Conservation (phyloP, 1,140 invertebrate genomes). For the Drosophila lacertosa region DNA sequence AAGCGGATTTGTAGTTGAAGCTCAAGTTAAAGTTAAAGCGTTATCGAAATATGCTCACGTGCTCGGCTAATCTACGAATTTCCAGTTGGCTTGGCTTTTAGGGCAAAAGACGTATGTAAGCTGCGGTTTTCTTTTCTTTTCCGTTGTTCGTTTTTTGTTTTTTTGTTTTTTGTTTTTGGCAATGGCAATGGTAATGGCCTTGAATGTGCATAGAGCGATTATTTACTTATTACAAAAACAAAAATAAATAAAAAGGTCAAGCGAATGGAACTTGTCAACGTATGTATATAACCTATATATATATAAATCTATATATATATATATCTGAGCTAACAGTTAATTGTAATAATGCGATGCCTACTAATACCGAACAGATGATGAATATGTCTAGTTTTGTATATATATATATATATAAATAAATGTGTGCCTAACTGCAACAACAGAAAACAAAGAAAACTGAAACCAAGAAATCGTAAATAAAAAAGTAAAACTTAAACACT, state of each 20-base stretch:
- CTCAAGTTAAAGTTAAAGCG: slow-evolving; percentile 22
- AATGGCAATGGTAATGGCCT: slow-evolving; percentile 60
- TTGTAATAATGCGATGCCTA: slow-evolving; percentile 51
- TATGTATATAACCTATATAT: neutral
- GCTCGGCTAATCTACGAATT: slow-evolving; percentile 68
- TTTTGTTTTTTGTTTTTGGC: slow-evolving; percentile 45
- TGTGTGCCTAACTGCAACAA: slow-evolving; percentile 46
- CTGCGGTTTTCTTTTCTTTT: slow-evolving; percentile 39
- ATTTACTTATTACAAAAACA: neutral
- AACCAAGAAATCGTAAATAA: neutral
- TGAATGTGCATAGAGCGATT: slow-evolving; percentile 39
- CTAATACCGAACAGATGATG: slow-evolving; percentile 53
- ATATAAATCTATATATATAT: slow-evolving; percentile 1
- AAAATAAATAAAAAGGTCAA: slow-evolving; percentile 22
- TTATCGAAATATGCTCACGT: slow-evolving; percentile 33
- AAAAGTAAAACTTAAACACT: neutral
- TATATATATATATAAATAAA: slow-evolving; percentile 7
- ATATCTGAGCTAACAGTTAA: slow-evolving; percentile 33
- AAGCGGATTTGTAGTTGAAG: slow-evolving; percentile 12
- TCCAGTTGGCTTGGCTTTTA: slow-evolving; percentile 77
- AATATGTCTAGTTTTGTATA: slow-evolving; percentile 70
- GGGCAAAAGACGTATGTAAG: slow-evolving; percentile 64
- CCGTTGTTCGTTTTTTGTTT: slow-evolving; percentile 15
- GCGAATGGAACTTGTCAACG: slow-evolving; percentile 22
- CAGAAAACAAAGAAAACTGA: slow-evolving; percentile 42